phyloP scores from a whole-genome alignment of 2,888 invertebrate species.

The Leucophenga montana region DNA sequence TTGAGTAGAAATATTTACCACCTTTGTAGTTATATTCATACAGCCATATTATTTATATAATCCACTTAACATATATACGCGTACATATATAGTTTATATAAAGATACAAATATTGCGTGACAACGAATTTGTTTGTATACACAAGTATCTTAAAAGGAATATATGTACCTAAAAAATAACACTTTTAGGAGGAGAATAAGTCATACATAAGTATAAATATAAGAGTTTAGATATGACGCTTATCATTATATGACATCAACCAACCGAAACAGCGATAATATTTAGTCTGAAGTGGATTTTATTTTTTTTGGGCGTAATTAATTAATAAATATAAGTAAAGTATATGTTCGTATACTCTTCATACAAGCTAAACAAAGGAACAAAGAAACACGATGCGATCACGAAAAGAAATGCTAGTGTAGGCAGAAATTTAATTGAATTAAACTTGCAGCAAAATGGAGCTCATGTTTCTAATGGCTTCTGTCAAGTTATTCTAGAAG shows the following conservation, averaged over 20 bases:
- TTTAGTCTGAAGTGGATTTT: not conserved
- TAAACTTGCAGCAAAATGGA: constrained; percentile 5
- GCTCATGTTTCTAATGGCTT: not conserved
- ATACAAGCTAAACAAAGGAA: not conserved
- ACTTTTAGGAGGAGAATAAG: not conserved
- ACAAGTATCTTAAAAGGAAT: not conserved
- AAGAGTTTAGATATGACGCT: not conserved
- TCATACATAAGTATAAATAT: not conserved
- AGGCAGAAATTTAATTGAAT: constrained; percentile 15
- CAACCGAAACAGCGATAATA: not conserved
- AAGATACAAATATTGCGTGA: constrained; percentile 9
- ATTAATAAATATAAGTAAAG: constrained; percentile 10
- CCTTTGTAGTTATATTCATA: not conserved
- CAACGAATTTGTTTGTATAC: constrained; percentile 8
- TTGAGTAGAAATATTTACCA: not conserved
- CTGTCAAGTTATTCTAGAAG: constrained; percentile 12
- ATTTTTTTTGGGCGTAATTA: constrained; percentile 16
- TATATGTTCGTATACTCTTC: constrained; percentile 4
- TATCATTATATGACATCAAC: constrained; percentile 19
- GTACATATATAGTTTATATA: not conserved
- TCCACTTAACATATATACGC: not conserved
- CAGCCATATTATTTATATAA: not conserved
- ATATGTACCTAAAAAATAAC: not conserved
- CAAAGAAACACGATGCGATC: not conserved
- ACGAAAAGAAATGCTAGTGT: not conserved